Conservation (phyloP, 2,888 invertebrate species). For the Aphodius sticticus region DNA sequence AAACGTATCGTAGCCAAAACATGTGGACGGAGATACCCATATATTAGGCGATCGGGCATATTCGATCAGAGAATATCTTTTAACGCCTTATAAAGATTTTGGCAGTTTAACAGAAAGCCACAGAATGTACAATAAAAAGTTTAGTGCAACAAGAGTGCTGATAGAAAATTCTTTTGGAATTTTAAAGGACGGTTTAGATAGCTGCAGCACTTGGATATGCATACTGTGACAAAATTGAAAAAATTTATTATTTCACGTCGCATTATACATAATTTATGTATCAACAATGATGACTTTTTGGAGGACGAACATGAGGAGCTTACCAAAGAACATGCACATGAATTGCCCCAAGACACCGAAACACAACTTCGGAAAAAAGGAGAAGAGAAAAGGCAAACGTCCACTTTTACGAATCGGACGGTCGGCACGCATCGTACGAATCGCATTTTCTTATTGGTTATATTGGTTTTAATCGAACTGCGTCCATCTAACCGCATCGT, state of each 20-base stretch:
- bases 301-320: conserved; percentile 8
- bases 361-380: neutral
- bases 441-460: too few species aligned
- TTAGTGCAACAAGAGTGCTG: conserved; percentile 45
- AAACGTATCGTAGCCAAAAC: conserved; percentile 43
- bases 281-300: conserved; percentile 41
- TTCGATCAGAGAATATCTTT: conserved; percentile 42
- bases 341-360: neutral
- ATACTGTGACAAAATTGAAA: conserved; percentile 37
- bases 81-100: conserved; percentile 48
- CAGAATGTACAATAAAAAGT: conserved; percentile 46
- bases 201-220: conserved; percentile 33
- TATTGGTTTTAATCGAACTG: too few species aligned
- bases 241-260: conserved; percentile 47
- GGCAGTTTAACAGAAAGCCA: conserved; percentile 45
- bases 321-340: neutral
- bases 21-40: conserved; percentile 42
- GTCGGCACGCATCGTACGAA: too few species aligned
- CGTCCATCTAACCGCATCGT: too few species aligned
- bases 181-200: conserved; percentile 46
- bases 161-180: conserved; percentile 52
- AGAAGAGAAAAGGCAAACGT: neutral
- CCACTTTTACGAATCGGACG: too few species aligned
- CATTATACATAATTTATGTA: conserved; percentile 48
- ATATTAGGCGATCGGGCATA: conserved; percentile 49